phyloP scores from a whole-genome alignment of 2,113 vertebrate genomes.

The Pteropus alecto region DNA sequence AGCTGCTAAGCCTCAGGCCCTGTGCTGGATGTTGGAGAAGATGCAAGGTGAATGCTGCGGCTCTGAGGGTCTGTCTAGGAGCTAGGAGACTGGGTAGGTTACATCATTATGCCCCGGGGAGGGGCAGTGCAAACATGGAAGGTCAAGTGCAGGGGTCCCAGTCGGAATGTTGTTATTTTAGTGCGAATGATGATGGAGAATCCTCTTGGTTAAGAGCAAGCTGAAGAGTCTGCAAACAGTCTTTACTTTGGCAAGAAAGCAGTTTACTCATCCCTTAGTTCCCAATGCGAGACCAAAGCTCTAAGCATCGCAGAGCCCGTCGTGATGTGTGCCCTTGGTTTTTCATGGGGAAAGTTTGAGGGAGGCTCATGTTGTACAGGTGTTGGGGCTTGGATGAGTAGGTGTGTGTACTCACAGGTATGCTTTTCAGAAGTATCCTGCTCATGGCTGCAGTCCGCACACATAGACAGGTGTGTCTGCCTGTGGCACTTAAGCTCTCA shows the following conservation, averaged over 20 bases:
- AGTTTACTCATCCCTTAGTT: background rate
- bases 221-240: background rate
- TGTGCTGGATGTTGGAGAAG: background rate
- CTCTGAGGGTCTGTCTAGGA: background rate
- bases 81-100: background rate
- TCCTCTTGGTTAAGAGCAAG: background rate
- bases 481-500: background rate
- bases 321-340: background rate
- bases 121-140: background rate
- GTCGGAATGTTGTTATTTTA: background rate
- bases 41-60: no score
- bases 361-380: background rate
- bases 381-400: background rate
- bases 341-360: background rate
- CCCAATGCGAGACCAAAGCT: no score
- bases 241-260: background rate
- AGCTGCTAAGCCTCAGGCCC: background rate
- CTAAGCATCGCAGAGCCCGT: background rate
- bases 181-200: background rate
- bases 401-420: background rate
- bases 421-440: background rate
- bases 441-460: accelerated
- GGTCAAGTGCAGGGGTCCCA: no score
- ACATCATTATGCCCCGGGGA: background rate
- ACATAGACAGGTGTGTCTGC: background rate